Conservation (phyloP, 64 coral and sea anemone species). For the Hydrozoanthus tunicans region DNA sequence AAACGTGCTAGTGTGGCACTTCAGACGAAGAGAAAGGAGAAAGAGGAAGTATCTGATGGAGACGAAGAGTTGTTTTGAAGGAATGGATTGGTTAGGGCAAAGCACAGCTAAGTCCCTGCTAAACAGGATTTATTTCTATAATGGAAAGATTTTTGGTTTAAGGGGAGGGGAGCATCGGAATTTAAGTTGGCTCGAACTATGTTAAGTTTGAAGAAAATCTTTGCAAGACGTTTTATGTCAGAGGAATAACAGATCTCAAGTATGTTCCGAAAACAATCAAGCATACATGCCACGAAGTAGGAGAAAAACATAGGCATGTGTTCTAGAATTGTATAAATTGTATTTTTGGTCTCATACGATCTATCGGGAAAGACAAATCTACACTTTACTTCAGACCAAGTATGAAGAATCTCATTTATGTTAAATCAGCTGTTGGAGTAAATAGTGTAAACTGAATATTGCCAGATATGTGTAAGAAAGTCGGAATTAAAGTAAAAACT, state of each 20-base stretch:
- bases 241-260: conserved; percentile 46
- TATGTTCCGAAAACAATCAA: conserved; percentile 37
- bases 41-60: conserved; percentile 51
- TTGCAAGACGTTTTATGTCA: background rate
- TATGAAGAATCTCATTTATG: conserved; percentile 9
- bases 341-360: conserved; percentile 36
- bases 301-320: conserved; percentile 37
- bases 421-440: conserved; percentile 45
- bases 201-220: too few species aligned
- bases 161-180: background rate
- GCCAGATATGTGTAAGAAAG: conserved; percentile 17
- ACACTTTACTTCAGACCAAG: conserved; percentile 15
- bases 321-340: conserved; percentile 29
- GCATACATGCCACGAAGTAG: conserved; percentile 48
- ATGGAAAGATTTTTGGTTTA: background rate
- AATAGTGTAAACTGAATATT: conserved; percentile 39
- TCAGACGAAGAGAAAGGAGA: background rate
- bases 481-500: too few species aligned
- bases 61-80: conserved; percentile 65
- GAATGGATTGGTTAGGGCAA: conserved; percentile 42
- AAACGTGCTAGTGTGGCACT: background rate
- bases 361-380: background rate
- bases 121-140: background rate
- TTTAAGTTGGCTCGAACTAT: too few species aligned
- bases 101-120: background rate